Conservation (phyloP, 2,888 invertebrate species). For the Papilio demoleus region DNA sequence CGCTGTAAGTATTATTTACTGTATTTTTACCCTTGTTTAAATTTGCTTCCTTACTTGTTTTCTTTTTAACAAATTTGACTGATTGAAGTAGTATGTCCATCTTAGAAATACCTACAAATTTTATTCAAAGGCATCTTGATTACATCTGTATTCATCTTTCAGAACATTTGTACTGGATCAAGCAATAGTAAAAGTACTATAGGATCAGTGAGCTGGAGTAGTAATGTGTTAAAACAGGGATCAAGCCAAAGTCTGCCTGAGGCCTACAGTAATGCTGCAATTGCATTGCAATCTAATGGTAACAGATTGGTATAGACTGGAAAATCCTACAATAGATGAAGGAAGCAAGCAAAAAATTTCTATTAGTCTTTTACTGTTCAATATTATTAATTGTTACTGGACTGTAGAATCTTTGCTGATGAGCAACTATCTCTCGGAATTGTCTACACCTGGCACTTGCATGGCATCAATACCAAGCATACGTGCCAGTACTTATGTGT, state of each 20-base stretch:
- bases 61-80: too few relatives aligned
- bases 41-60: too few relatives aligned
- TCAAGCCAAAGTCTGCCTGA: slow-evolving; percentile 72
- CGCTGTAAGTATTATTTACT: slow-evolving; percentile 60
- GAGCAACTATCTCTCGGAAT: too few relatives aligned
- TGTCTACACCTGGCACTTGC: too few relatives aligned
- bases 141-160: slow-evolving; percentile 34
- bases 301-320: slow-evolving; percentile 13
- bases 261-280: slow-evolving; percentile 51
- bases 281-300: slow-evolving; percentile 32
- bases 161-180: slow-evolving; percentile 66
- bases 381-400: too few relatives aligned
- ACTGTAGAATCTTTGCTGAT: too few relatives aligned
- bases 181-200: slow-evolving; percentile 73
- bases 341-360: background rate
- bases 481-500: too few relatives aligned
- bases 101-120: background rate
- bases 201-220: slow-evolving; percentile 67
- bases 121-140: background rate
- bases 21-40: too few relatives aligned
- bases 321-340: too few relatives aligned
- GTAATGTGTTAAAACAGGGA: slow-evolving; percentile 58
- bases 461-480: too few relatives aligned
- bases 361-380: too few relatives aligned
- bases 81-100: too few relatives aligned